Percentiles rank a stretch among this genome's conserved stretches.
Evolutionary conservation across 2,797 vertebrate genomes (phyloP).

Genomic region (Xenops minutus): DNA sequence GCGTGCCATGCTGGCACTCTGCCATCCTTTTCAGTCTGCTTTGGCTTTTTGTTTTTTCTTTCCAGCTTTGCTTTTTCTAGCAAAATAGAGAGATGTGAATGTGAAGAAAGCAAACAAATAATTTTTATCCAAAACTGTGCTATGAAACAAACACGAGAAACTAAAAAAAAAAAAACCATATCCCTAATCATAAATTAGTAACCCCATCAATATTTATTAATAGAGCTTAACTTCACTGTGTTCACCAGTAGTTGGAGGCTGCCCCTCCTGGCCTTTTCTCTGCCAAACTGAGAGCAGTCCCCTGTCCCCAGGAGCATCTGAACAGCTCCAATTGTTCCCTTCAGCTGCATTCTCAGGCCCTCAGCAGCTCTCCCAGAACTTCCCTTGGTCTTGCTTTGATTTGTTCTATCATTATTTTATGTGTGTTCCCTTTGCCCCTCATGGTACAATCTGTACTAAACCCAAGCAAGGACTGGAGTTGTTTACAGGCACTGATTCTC

Average conservation of each 20-base stretch:
- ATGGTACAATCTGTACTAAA: rapidly evolving
- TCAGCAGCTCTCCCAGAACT: neutral
- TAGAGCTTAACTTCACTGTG: neutral
- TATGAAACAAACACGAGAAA: neutral
- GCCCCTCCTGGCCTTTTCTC: neutral
- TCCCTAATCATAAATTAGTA: neutral
- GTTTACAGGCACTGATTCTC: neutral
- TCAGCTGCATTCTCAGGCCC: neutral
- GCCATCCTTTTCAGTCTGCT: neutral
- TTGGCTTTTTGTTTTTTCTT: neutral
- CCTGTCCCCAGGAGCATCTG: neutral
- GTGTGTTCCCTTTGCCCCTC: neutral
- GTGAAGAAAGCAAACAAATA: neutral
- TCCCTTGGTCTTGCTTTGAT: neutral
- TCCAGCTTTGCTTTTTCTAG: neutral
- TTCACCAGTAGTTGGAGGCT: neutral
- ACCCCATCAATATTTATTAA: neutral
- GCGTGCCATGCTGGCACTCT: neutral
- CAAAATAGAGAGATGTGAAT: neutral
- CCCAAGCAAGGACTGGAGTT: neutral
- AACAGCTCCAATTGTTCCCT: neutral
- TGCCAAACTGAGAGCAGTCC: neutral
- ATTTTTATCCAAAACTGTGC: neutral
- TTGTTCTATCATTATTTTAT: neutral
- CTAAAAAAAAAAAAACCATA: neutral